phyloP scores from a whole-genome alignment of 2,888 invertebrate genomes.

The Chesias legatella region DNA sequence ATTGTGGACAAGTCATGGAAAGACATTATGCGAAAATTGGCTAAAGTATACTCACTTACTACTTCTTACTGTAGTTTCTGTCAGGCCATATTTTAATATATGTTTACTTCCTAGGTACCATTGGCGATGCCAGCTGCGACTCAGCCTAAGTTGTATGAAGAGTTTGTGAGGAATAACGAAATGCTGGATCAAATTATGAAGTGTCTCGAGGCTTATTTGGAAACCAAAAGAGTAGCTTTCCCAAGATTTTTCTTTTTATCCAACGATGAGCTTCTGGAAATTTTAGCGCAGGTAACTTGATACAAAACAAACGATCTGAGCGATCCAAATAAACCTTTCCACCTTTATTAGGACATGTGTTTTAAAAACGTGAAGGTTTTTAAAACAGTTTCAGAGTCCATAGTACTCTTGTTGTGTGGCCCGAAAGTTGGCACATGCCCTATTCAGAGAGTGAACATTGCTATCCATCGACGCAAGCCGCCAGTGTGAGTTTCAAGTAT shows the following conservation, averaged over 20 bases:
- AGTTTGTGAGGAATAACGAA: slow-evolving; percentile 86
- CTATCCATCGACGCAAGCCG: no score
- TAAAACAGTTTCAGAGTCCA: no score
- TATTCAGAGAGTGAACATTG: no score
- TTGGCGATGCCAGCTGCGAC: slow-evolving; percentile 90
- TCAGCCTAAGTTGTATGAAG: slow-evolving; percentile 84
- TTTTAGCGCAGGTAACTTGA: slow-evolving; percentile 87
- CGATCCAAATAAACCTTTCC: neutral
- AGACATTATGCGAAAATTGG: slow-evolving; percentile 90
- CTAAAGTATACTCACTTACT: slow-evolving; percentile 77
- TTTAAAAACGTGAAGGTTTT: no score
- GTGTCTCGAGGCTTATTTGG: slow-evolving; percentile 93
- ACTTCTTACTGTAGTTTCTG: no score
- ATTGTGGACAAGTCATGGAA: slow-evolving; percentile 95
- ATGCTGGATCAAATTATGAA: slow-evolving; percentile 93
- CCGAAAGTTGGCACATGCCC: no score
- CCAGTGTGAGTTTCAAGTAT: no score
- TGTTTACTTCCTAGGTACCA: slow-evolving; percentile 80
- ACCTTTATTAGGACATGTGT: no score
- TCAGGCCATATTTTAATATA: no score
- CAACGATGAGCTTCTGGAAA: slow-evolving; percentile 93
- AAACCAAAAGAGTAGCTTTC: slow-evolving; percentile 92
- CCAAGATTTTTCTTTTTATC: slow-evolving; percentile 94
- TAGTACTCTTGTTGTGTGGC: no score
- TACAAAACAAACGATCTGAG: neutral